These are phyloP conservation scores for Pogonocichla stellata DNA, from an alignment of 2,113 vertebrate species.

Conservation along the genomic window DNA sequence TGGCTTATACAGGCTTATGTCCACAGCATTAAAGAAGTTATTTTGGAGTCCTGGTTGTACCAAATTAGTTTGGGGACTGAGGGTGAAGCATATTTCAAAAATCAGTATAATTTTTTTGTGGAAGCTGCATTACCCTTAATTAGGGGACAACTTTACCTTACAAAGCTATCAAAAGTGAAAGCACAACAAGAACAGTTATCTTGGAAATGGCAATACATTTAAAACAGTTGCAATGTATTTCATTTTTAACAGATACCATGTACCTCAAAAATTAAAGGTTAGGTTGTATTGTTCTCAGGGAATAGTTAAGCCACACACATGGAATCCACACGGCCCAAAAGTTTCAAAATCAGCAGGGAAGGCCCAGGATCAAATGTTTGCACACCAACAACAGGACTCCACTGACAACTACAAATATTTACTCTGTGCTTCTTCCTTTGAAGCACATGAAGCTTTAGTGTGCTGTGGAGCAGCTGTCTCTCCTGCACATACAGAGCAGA, in stretches of 20 bases:
- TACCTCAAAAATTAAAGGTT: neutral
- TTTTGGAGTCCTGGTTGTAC: neutral
- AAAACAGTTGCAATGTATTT: neutral
- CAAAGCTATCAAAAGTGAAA: neutral
- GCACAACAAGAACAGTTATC: neutral
- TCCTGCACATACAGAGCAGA: neutral
- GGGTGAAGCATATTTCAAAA: neutral
- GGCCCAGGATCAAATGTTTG: neutral
- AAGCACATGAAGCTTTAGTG: neutral
- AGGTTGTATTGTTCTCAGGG: neutral
- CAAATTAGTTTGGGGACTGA: neutral
- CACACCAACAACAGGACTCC: neutral
- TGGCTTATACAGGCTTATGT: neutral
- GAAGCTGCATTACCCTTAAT: neutral
- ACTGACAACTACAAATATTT: neutral
- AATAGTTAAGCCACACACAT: neutral
- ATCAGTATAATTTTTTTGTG: neutral
- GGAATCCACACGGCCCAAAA: neutral
- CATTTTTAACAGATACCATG: fast-evolving
- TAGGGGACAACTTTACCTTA: neutral
- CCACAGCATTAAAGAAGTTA: neutral
- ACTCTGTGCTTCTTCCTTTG: neutral
- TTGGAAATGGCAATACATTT: neutral
- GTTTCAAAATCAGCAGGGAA: neutral
- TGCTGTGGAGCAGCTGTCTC: neutral